Base-by-base conservation (phyloP, 1,140 invertebrate species). In the Pseudomyrmex gracilis region DNA sequence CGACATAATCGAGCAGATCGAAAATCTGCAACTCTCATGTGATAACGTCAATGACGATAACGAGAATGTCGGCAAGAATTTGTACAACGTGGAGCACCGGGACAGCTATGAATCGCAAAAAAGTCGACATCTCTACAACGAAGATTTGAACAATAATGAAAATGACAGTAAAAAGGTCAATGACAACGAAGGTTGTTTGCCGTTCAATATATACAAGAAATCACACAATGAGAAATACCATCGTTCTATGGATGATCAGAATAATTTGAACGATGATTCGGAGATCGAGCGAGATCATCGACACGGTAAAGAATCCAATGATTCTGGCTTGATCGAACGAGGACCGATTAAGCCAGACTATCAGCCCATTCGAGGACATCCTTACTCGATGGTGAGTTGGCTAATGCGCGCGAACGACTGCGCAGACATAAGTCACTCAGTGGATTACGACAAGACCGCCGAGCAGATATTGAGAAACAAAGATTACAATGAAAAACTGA, bases 401-500 rank as follows among this genome's bases (percentile, higher is more conserved):
- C 17, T 57, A 17, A 53, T 63, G 34, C 73, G 34, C 13, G 17
- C 4, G 8, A 77, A 55, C 15, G 17, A 67, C 9, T 2, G 71
- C 17, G 12, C n/a, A 5, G 77, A 70, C 1, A 58, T 70, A 1
- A 24, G 9, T 3, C 66, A 53, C 0, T 22, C 60, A 0, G 9
- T 55, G 10, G 87, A 90, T 15, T 90, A 88, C 51, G 91, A 92
- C 2, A 85, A 71, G 8, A 89, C 82, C 1, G 89, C 86, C 13
- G 83, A 90, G 22, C 64, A 88, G n/a, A 91, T 92, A 7, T 10
- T 92, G 0, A 87, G 76, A 0, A 88, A 91, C 58, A 82, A 74
- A 45, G 77, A 90, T 2, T 90, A 85, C 64, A 85, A 87, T 9
- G 82, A 90, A 49, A 89, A 87, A 55, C 63, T 93, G 24, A 88